A percentile compares a stretch with the other conserved stretches of the same genome.
Evolutionary conservation across 2,797 vertebrate species (phyloP).

Genomic region (Sebastes miniatus): DNA sequence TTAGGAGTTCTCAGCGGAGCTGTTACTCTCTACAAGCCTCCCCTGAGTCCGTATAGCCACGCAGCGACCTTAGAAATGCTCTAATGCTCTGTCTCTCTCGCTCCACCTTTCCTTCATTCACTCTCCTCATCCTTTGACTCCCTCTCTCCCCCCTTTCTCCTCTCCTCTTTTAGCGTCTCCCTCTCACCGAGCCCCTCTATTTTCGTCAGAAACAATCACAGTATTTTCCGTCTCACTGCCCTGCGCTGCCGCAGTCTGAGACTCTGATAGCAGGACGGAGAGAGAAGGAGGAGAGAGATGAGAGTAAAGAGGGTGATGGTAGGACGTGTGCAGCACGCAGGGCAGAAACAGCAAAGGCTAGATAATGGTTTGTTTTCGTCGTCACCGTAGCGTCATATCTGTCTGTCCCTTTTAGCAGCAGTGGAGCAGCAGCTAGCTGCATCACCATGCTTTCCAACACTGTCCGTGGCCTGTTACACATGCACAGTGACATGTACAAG

Average conservation of each 20-base stretch:
- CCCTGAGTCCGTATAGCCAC: conserved; percentile 35
- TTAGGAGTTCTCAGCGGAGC: conserved; percentile 44
- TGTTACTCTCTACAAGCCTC: conserved; percentile 34
- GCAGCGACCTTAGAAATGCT: conserved; percentile 64
- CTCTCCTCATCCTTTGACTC: conserved; percentile 28
- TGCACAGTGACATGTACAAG: conserved; percentile 9
- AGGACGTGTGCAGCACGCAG: conserved; percentile 38
- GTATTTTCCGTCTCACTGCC: conserved; percentile 81
- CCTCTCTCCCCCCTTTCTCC: conserved; percentile 4
- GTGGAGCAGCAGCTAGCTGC: conserved; percentile 38
- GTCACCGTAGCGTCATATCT: conserved; percentile 63
- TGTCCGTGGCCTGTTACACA: background rate
- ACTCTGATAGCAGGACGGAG: conserved; percentile 50
- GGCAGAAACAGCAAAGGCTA: conserved; percentile 53
- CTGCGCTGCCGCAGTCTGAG: conserved; percentile 78
- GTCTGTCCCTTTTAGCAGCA: conserved; percentile 49
- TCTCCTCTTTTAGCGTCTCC: conserved; percentile 39
- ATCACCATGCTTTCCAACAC: conserved; percentile 29
- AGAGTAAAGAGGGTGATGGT: conserved; percentile 8
- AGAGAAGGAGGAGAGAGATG: conserved; percentile 15
- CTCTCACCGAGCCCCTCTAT: conserved; percentile 62
- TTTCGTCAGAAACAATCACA: conserved; percentile 82
- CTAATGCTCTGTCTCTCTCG: conserved; percentile 19
- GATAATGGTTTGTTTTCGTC: conserved; percentile 64
- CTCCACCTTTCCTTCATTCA: conserved; percentile 3